These are phyloP conservation scores for Sylvilagus bachmani DNA, from an alignment of 2,113 vertebrate genomes.

Conservation along the genomic window DNA sequence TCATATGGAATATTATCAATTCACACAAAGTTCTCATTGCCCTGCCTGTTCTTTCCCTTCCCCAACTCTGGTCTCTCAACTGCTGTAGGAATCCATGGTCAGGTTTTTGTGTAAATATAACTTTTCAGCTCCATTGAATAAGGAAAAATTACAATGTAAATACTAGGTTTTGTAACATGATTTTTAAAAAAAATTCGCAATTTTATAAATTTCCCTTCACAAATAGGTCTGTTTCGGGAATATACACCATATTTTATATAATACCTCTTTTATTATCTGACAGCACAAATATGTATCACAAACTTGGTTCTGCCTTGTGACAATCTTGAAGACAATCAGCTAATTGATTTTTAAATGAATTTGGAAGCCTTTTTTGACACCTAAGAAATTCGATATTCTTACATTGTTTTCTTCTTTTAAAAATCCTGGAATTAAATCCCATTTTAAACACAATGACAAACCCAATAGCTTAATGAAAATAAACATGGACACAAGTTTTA, in stretches of 20 bases:
- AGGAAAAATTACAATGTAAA: background rate
- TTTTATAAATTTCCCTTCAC: conserved; percentile 7
- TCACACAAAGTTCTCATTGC: background rate
- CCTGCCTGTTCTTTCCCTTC: background rate
- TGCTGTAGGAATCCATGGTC: background rate
- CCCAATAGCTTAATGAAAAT: conserved; percentile 58
- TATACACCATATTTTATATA: background rate
- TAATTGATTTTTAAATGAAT: conserved; percentile 65
- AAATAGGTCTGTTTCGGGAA: conserved; percentile 26
- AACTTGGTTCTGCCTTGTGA: background rate
- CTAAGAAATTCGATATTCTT: conserved; percentile 30
- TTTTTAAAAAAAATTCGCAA: background rate
- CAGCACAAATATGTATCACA: background rate
- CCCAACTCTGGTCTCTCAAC: background rate
- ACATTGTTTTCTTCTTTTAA: conserved; percentile 10
- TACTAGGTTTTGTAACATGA: background rate
- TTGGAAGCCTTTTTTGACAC: conserved; percentile 20
- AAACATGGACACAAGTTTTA: conserved; percentile 62
- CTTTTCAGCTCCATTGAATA: background rate
- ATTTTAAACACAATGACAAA: conserved; percentile 67
- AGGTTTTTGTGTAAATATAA: background rate
- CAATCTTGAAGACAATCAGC: conserved; percentile 47
- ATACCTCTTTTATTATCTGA: background rate
- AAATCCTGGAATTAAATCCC: conserved; percentile 61
- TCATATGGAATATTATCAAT: background rate